A percentile compares a stretch with the other conserved stretches of the same genome.
phyloP scores from a whole-genome alignment of 1,140 invertebrate genomes.

The Sycophila sp. region DNA sequence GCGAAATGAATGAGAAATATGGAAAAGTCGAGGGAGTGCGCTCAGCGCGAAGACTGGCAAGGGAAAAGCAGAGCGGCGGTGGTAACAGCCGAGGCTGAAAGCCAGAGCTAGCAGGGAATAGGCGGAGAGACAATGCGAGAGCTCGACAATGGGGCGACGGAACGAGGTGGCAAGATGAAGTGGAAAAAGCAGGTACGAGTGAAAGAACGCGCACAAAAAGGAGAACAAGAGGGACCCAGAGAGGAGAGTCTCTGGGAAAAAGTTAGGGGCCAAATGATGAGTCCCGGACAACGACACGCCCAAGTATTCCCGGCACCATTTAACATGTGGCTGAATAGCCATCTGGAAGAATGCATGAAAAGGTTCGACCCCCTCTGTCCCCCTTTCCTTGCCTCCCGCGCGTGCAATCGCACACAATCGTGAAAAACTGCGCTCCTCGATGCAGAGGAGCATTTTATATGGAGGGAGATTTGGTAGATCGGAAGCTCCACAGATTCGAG shows the following conservation, averaged over 20 bases:
- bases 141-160: constrained; percentile 43
- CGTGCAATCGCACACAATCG: too few relatives aligned
- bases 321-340: constrained; percentile 54
- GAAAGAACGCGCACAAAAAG: constrained; percentile 37
- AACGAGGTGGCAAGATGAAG: constrained; percentile 45
- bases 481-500: too few relatives aligned
- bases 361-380: not conserved
- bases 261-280: constrained; percentile 47
- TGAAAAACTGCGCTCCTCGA: too few relatives aligned
- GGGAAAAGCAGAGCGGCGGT: not conserved
- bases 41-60: not conserved
- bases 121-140: constrained; percentile 42
- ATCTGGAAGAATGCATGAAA: constrained; percentile 46
- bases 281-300: constrained; percentile 41
- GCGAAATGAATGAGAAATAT: not conserved
- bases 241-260: constrained; percentile 18
- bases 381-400: not conserved
- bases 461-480: too few relatives aligned
- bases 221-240: constrained; percentile 23
- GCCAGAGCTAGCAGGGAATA: not conserved
- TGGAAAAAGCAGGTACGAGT: constrained; percentile 37
- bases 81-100: not conserved
- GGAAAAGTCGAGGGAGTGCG: constrained; percentile 14
- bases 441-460: too few relatives aligned
- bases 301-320: constrained; percentile 39